These are phyloP conservation scores for Capromys pilorides DNA, from an alignment of 2,797 vertebrate genomes.

Conservation along the genomic window DNA sequence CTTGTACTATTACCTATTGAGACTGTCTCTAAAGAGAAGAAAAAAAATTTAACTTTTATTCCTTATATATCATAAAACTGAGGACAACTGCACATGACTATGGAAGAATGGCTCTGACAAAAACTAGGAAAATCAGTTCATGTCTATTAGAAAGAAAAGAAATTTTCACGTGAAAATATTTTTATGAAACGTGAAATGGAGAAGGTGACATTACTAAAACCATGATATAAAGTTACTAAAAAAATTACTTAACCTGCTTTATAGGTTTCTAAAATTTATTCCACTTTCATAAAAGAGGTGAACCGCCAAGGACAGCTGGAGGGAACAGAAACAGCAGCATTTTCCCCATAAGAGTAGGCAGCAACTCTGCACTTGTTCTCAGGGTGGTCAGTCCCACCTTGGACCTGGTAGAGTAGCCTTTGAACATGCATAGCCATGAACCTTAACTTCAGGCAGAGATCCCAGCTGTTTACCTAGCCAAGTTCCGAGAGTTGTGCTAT, in stretches of 20 bases:
- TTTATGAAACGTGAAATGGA: not conserved
- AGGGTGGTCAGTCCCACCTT: too few species aligned
- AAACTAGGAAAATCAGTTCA: accelerated
- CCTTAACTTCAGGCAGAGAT: accelerated
- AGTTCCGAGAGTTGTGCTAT: not conserved
- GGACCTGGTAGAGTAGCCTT: too few species aligned
- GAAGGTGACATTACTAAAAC: not conserved
- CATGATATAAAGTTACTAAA: not conserved
- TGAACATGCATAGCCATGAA: not conserved
- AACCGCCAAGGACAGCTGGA: too few species aligned
- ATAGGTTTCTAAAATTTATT: not conserved
- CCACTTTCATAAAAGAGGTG: not conserved
- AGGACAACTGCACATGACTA: not conserved
- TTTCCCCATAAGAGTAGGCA: accelerated
- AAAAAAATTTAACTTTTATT: not conserved
- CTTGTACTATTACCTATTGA: too few species aligned
- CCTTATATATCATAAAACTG: not conserved
- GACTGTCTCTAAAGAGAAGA: too few species aligned
- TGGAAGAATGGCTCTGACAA: not conserved
- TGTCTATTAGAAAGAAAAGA: not conserved
- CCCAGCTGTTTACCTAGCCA: not conserved
- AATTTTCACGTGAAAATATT: not conserved
- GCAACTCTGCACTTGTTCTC: accelerated
- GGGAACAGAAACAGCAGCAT: not conserved
- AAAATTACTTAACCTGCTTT: not conserved